Evolutionary conservation across 1,140 invertebrate species (phyloP), one percentile per base, ranked within the genome.

Genomic region (Colletes gigas): DNA sequence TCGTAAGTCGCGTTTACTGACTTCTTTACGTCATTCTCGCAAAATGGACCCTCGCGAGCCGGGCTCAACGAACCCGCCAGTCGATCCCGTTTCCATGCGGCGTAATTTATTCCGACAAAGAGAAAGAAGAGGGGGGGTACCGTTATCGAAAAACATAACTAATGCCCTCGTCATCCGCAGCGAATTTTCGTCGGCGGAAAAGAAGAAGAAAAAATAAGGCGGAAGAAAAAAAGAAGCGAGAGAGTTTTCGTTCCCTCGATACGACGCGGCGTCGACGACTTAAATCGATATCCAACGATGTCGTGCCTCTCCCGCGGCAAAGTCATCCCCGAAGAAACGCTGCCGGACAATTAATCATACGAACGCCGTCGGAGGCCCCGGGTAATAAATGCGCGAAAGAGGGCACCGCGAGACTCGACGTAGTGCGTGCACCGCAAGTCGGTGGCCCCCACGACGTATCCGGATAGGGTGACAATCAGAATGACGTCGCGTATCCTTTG

Each of bases 401-500:
- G 9, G 3, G 9, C 50, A 3, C 50, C 50, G 15, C 65, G 60
- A 57, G 9, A 15, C 39, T 62, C n/a, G 1, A 30, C 41, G 17
- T 14, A 65, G 69, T 77, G 66, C 74, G 73, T 73, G 72, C 47
- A 60, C 47, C 8, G 57, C 8, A 66, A 30, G 19, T 19, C n/a
- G 14, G 52, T 5, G 55, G 8, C 15, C 59, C 44, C 30, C 62
- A 72, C 30, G 62, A 87, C 70, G 30, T 72, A 85, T 85, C 70
- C 86, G 78, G 71, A 82, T 78, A 55, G 78, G 76, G 73, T 86
- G 89, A 88, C 83, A 88, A 87, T 88, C 83, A 81, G 63, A 88
- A 83, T 89, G 86, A 86, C 81, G 83, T 50, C 76, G 79, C 80
- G 83, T 86, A 86, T 87, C 83, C 83, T 83, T 85, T 88, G 84